Evolutionary conservation across 2,888 invertebrate species (phyloP), one percentile per base, ranked within the genome.

Genomic region (Papilio protenor): DNA sequence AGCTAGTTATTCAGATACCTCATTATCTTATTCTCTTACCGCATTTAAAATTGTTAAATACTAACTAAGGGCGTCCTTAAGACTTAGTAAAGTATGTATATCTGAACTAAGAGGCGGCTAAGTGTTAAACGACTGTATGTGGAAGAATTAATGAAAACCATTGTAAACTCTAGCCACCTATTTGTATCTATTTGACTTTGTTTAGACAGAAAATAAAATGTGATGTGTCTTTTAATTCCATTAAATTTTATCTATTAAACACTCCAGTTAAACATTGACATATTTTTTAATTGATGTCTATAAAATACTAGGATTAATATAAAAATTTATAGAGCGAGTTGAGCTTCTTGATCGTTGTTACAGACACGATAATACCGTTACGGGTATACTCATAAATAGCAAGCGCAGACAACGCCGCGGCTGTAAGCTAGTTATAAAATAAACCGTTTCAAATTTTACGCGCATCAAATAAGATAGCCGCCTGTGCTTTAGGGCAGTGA

Each of bases 371-470:
- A n/a, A 66, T 69, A 69, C 66, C 66, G 66, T 69, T 69, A 69
- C 66, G 14, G 66, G 14, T 66, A 40, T n/a, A 18, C 16, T 61
- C 14, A 64, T 33, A 27, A 27, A 64, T 40, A 64, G 66, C 45
- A 45, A 66, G 66, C 45, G 66, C 66, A 45, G 40, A 21, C 66
- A 69, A 5, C 45, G 66, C 66, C 66, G 66, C 45, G 66, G 66
- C 66, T 40, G n/a, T 45, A 21, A 45, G 66, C 66, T 69, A 69
- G 66, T 69, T 69, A 72, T 64, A 52, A 55, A 77, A 77, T 77
- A 55, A 75, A 69, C 72, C 77, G 77, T 77, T 77, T 72, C 73
- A 73, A 77, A 77, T 77, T 77, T 77, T 66, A 73, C 77, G 77
- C 76, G 76, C 61, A 61, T 72, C 57, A 76, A 64, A 64, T 64